Percentiles rank a stretch among this genome's conserved stretches.
These are phyloP conservation scores for Pseudorhiza aurosa DNA, from an alignment of 30 jellyfish, hydroid and myxozoan genomes.

Conservation along the genomic window DNA sequence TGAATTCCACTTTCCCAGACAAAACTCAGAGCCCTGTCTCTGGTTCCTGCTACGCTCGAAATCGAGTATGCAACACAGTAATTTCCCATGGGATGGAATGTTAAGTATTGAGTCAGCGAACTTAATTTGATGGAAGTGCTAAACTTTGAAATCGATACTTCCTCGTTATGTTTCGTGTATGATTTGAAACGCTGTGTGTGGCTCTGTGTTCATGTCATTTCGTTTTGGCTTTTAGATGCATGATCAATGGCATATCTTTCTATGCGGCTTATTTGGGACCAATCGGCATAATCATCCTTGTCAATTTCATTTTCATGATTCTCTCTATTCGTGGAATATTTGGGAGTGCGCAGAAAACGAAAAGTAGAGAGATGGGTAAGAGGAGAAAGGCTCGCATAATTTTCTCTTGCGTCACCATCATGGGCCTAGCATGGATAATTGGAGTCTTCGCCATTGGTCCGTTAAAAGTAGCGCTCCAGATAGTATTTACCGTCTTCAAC, in stretches of 20 bases:
- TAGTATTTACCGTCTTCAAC: conserved; percentile 27
- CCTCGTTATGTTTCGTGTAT: no score
- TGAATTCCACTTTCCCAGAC: no score
- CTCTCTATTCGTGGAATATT: conserved; percentile 33
- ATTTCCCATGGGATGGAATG: no score
- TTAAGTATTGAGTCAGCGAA: no score
- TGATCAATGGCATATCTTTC: conserved; percentile 35
- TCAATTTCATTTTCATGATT: conserved; percentile 10
- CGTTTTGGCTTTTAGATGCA: conserved; percentile 19
- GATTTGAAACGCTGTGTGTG: no score
- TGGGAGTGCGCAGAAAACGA: conserved; percentile 25
- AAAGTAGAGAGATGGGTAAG: conserved; percentile 4
- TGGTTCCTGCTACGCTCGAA: no score
- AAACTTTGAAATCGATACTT: no score
- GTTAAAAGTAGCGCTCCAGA: conserved; percentile 18
- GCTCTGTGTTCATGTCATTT: no score
- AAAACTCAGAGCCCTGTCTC: no score
- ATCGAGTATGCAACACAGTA: no score
- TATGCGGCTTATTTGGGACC: conserved; percentile 47
- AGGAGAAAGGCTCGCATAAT: conserved; percentile 16
- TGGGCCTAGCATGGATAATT: conserved; percentile 63
- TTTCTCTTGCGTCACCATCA: conserved; percentile 19
- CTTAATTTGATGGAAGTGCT: no score
- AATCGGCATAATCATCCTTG: conserved; percentile 12
- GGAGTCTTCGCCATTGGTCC: conserved; percentile 46